These are phyloP conservation scores for Lacanobia wlatinum DNA, from an alignment of 2,888 invertebrate genomes.

Conservation along the genomic window DNA sequence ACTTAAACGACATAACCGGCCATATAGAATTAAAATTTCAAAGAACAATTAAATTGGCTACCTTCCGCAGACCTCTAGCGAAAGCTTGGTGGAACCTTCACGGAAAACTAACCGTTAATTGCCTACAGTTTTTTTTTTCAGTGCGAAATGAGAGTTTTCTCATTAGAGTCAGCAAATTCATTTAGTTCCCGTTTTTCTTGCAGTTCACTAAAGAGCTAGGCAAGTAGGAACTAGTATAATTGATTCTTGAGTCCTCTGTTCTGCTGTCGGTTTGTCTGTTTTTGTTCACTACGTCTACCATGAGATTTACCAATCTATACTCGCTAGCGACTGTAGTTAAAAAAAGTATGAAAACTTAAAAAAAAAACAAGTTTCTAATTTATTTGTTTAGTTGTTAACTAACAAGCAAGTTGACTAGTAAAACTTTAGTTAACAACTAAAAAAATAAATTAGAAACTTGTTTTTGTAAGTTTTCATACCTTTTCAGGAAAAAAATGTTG, in stretches of 20 bases:
- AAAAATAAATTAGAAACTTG: too few relatives aligned
- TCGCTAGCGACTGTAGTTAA: too few relatives aligned
- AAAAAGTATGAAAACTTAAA: too few relatives aligned
- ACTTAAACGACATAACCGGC: background rate
- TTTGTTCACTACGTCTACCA: too few relatives aligned
- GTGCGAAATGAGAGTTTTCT: constrained; percentile 82
- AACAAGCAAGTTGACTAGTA: too few relatives aligned
- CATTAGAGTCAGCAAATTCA: constrained; percentile 84
- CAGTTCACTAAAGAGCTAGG: constrained; percentile 58
- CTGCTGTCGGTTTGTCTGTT: background rate
- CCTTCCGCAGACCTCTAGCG: background rate
- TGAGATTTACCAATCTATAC: too few relatives aligned
- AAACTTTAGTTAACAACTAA: too few relatives aligned
- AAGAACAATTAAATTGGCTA: constrained; percentile 24
- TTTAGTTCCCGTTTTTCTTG: constrained; percentile 75
- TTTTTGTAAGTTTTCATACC: too few relatives aligned
- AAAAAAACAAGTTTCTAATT: too few relatives aligned
- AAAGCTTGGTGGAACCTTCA: constrained; percentile 54
- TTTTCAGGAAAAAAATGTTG: background rate
- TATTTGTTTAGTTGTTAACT: too few relatives aligned
- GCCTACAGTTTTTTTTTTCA: constrained; percentile 71
- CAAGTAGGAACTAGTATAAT: constrained; percentile 67
- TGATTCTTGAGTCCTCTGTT: constrained; percentile 65
- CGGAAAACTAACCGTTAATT: constrained; percentile 74
- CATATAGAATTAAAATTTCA: background rate